Base-by-base conservation (phyloP, 2,797 vertebrate species). In the Pseudomugil tenellus region DNA sequence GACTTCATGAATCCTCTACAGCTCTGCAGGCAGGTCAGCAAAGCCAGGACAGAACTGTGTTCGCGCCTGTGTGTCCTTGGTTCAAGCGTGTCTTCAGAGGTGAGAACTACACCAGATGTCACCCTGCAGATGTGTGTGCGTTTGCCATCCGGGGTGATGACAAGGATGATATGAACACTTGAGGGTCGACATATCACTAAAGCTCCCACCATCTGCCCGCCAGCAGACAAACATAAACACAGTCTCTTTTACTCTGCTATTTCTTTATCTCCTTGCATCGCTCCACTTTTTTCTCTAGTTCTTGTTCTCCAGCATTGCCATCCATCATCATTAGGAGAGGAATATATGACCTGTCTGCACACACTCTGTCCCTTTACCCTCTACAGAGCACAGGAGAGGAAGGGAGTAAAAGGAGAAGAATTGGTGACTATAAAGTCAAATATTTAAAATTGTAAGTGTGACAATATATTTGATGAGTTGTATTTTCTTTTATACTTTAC, bases 251-350 rank as follows among this genome's bases (percentile, higher is more conserved):
- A 72, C 76, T 63, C 69, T 54, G 69, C 80, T 48, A 66, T 79
- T 87, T 81, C 84, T 89, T 86, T 86, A 87, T 88, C 87, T 81
- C 66, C 46, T 58, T 56, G 75, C 72, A 79, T 87, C 28, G 72
- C 74, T 77, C 74, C 74, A 76, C 79, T 83, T 86, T 46, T 84
- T 57, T 75, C 75, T 66, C 62, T 56, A 29, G 59, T 75, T 81
- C 80, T 57, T 13, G 62, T 83, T 67, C 77, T 72, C 70, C 74
- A 83, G 68, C 66, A 26, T 46, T 63, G 76, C 86, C 79, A 91
- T 92, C 89, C 62, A 75, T 92, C 90, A 89, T 87, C 89, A 92
- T 92, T 93, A 91, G 86, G 83, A 73, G 76, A 77, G 2, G 56
- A 84, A 90, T 84, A 83, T 81, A 92, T 90, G 88, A 80, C 85